Percentiles rank a stretch among this genome's conserved stretches.
Evolutionary conservation across 2,888 invertebrate species (phyloP).

Genomic region (Augochlorella aurata): DNA sequence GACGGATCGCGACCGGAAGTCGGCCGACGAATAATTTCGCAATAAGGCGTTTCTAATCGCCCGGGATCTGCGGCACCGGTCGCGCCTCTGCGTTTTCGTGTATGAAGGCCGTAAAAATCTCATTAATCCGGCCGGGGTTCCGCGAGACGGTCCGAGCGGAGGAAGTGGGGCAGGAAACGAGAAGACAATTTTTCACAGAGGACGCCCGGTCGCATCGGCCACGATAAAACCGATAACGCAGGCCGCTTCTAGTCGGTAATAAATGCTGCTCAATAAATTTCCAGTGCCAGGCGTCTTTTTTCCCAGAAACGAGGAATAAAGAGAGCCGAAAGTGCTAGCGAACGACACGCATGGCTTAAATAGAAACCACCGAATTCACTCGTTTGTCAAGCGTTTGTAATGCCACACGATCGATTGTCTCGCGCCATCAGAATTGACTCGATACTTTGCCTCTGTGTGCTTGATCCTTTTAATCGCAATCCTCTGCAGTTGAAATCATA

Average conservation of each 20-base stretch:
- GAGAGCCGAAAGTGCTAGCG: conserved; percentile 25
- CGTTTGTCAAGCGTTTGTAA: conserved; percentile 57
- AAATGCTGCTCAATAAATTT: conserved; percentile 62
- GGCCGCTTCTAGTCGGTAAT: conserved; percentile 48
- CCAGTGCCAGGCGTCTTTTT: background rate
- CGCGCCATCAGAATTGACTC: conserved; percentile 28
- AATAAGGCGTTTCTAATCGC: conserved; percentile 65
- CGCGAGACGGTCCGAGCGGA: conserved; percentile 32
- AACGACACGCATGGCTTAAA: conserved; percentile 47
- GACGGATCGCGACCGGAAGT: conserved; percentile 56
- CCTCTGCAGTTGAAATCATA: conserved; percentile 22
- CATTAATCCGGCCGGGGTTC: conserved; percentile 39
- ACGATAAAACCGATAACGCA: conserved; percentile 63
- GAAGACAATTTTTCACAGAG: conserved; percentile 63
- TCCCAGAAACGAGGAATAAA: conserved; percentile 29
- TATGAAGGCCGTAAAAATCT: conserved; percentile 33
- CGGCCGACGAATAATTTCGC: conserved; percentile 63
- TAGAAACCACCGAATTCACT: conserved; percentile 40
- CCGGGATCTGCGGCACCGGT: conserved; percentile 46
- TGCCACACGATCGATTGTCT: conserved; percentile 50
- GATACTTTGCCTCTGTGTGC: conserved; percentile 13
- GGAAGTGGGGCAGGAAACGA: conserved; percentile 54
- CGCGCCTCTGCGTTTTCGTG: conserved; percentile 22
- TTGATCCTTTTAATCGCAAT: conserved; percentile 29
- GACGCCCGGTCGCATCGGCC: conserved; percentile 42